Evolutionary conservation across 2,797 vertebrate genomes (phyloP), one percentile per base, ranked within the genome.

Genomic region (Melanogrammus aeglefinus): DNA sequence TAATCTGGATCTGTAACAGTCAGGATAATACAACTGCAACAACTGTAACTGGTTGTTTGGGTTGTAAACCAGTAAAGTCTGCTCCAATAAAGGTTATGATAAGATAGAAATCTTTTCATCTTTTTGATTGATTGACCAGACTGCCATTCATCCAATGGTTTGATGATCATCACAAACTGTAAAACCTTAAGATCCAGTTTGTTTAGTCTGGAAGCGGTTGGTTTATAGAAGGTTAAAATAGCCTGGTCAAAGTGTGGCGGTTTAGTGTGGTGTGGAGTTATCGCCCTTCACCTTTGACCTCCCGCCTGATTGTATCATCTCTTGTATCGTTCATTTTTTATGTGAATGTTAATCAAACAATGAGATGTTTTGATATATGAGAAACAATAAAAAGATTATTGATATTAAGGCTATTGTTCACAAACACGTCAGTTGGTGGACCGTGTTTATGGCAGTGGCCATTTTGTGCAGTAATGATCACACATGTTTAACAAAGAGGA

Each of bases 351-450:
- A 9, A 63, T 24, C 57, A 63, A 63, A 57, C 6, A 75, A 78
- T 78, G 76, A 85, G 83, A 85, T 27, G 39, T 27, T 33, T 88
- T 87, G 88, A 91, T 87, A 90, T 88, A 86, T 90, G 81, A 70
- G 83, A 84, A 78, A 95, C 93, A 94, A 94, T 36, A 36, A 36
- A 36, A 36, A 6, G 6, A 36, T 36, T 2, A 36, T 36, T 36
- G 35, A 36, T 36, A 36, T 36, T 36, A 36, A 36, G 85, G 88
- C 35, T 36, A 36, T 7, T 36, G 35, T 36, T 36, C 35, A 36
- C 35, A 36, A 36, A 36, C 35, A 6, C 5, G 4, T 36, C 35
- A 36, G 35, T 36, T 36, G 35, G 35, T 7, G 6, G 35, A 36
- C 35, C 35, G 4, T 36, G 35, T 36, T 5, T 36, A 36, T 36